phyloP scores from a whole-genome alignment of 2,888 invertebrate species.

The Pomacea canaliculata region DNA sequence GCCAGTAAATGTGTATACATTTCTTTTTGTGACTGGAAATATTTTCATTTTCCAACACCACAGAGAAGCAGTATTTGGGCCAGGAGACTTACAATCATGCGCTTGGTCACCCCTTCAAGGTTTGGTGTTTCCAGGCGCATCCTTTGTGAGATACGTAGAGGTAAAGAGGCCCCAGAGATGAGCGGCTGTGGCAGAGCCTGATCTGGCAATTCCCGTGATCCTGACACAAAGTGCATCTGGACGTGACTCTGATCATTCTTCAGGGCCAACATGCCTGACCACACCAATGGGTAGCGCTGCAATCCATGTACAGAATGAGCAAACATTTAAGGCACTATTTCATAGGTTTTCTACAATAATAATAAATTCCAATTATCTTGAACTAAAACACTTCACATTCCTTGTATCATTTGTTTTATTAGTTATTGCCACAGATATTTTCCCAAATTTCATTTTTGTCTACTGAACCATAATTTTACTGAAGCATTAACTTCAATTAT shows the following conservation, averaged over 20 bases:
- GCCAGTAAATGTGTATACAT: no score
- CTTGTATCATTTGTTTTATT: no score
- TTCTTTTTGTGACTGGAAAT: no score
- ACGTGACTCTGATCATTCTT: constrained; percentile 98
- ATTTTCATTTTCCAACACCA: no score
- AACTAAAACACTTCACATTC: no score
- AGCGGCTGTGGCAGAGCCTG: constrained; percentile 81
- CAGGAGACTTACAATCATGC: constrained; percentile 80
- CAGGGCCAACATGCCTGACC: constrained; percentile 94
- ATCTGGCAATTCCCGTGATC: constrained; percentile 89
- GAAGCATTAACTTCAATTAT: background rate
- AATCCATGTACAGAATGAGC: constrained; percentile 32
- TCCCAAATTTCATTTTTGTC: no score
- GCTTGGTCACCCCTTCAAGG: constrained; percentile 93
- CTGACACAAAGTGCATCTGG: constrained; percentile 98
- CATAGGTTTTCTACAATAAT: no score
- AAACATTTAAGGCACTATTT: no score
- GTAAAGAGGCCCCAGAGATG: constrained; percentile 53
- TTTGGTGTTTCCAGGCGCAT: constrained; percentile 97
- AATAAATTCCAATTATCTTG: no score
- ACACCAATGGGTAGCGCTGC: constrained; percentile 95
- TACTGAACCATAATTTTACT: no score
- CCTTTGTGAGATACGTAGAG: constrained; percentile 91
- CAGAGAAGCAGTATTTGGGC: no score
- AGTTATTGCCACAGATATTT: no score